Evolutionary conservation across 2,888 invertebrate genomes (phyloP), one percentile per base, ranked within the genome.

Genomic region (Melinaea marsaeus): DNA sequence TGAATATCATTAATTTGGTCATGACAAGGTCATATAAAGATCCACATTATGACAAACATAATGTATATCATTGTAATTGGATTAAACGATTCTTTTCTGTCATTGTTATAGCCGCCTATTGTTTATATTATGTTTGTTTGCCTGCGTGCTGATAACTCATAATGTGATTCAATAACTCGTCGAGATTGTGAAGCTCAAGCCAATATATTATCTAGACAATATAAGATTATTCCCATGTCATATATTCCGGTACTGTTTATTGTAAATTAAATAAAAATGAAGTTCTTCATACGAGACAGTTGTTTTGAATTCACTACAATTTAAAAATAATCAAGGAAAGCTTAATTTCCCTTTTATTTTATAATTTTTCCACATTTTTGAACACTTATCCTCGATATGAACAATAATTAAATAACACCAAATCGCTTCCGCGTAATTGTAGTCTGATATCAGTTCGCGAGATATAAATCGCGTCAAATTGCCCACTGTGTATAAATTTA

Each of bases 61-160:
- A 77, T 81, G 79, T 82, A 79, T 80, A 84, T 85, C 84, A 81
- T 79, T 85, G 85, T 86, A 89, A 90, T 89, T 89, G 87, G 88
- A 88, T 86, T 89, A 89, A 88, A 88, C 85, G 86, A 85, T 86
- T 85, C 83, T 79, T 86, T 86, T 85, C 80, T 83, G 84, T 89
- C 85, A 86, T 88, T 86, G 88, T 87, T 84, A 77, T 76, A 74
- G 75, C 75, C 75, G 79, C 70, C 87, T 83, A 89, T 89, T 89
- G 89, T 90, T 88, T 74, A 75, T 75, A 75, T 75, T 79, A 73
- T 79, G 82, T 82, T 74, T 78, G 79, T 83, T 73, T 80, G 78
- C 76, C 67, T 74, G 84, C 85, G 84, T 83, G 86, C 88, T 89
- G 88, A 88, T 89, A 88, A 86, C 81, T 74, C 70, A 69, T 85